Evolutionary conservation across 2,888 invertebrate species (phyloP), one percentile per base, ranked within the genome.

Genomic region (Hypselothyrea guttata): DNA sequence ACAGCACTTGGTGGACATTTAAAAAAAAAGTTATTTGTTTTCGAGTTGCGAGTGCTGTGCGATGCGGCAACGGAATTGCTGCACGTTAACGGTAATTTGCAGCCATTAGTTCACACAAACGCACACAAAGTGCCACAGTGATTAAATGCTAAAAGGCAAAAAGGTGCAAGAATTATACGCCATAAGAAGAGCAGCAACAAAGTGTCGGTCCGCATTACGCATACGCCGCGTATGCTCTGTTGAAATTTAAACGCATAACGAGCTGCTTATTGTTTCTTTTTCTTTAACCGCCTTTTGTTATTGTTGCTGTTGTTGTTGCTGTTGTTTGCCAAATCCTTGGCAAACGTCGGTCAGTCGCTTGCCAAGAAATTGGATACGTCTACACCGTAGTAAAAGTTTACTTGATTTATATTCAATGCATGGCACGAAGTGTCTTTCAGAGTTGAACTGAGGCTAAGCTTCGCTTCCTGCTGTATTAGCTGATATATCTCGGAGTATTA

Each of bases 61-160:
- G 42, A 53, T 57, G 53, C 63, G 47, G 59, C 40, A 63, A 47
- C 31, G 51, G 68, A 62, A 71, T 66, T 58, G 72, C 60, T 71
- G 53, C 59, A 53, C 59, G 67, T 68, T 77, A 81, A 66, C 77
- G 84, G 83, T 83, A 85, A 85, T 78, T 85, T 83, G 81, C 65
- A 79, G 85, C 76, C 86, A 83, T 85, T 78, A 85, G 85, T 61
- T 66, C 41, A 7, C 44, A 33, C 59, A 63, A 68, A 57, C 51
- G 57, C 42, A 60, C 27, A 38, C 41, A 44, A 48, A 46, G 44
- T 42, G 30, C 8, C 1, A 37, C 52, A 42, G 82, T 74, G 72
- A 81, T 75, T 81, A 84, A 84, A 75, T 57, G 68, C 55, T 30
- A 16, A n/a, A n/a, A 44, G 44, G 27, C 53, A 47, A 42, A 46